Base-by-base conservation (phyloP, 1,140 invertebrate species). In the Nasonia giraulti region DNA sequence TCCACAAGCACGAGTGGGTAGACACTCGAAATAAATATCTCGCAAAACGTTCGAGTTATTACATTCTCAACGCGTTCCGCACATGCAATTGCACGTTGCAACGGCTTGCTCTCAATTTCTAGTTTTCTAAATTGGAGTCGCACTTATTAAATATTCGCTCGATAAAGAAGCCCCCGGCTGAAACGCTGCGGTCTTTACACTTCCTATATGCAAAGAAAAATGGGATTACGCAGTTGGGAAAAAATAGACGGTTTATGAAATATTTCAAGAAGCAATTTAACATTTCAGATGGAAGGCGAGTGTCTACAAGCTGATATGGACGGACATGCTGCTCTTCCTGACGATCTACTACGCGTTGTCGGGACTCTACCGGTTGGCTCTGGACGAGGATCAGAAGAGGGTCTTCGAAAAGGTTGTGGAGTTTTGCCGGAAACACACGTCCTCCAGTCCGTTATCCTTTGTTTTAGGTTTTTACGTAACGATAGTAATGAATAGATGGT, bases 401-500 rank as follows among this genome's bases (percentile, higher is more conserved):
- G 89, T 94, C 68, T 98, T 97, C 89, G 97, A 97, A 90, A 94
- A 94, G 74, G 91, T 97, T n/a, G 95, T 96, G 0, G 93, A 94
- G 75, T 97, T 97, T 89, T 98, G 97, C 90, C 95, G 96, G 88
- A 95, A 94, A 55, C 97, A 97, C 91, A 95, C 95, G 82, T 95
- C 96, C 87, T 94, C 97, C 44, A 98, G 98, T 89, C 97, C 97
- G 31, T 90, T 98, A 74, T 97, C 96, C 20, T 97, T 98, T 91
- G 97, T 98, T 23, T 93, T 98, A 73, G 97, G 97, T 76, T 99
- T 98, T 92, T 99, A 98, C 92, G 98, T 99, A 17, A 96, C 96
- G 17, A 96, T 98, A 75, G 97, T 99, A 23, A 97, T 98, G 93
- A 96, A 95, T 11, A 94, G 98, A 90, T 99, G 98, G 98, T 98